A percentile compares a stretch with the other conserved stretches of the same genome.
These are phyloP conservation scores for Chymomyza caudatula DNA, from an alignment of 2,888 invertebrate species.

Conservation along the genomic window DNA sequence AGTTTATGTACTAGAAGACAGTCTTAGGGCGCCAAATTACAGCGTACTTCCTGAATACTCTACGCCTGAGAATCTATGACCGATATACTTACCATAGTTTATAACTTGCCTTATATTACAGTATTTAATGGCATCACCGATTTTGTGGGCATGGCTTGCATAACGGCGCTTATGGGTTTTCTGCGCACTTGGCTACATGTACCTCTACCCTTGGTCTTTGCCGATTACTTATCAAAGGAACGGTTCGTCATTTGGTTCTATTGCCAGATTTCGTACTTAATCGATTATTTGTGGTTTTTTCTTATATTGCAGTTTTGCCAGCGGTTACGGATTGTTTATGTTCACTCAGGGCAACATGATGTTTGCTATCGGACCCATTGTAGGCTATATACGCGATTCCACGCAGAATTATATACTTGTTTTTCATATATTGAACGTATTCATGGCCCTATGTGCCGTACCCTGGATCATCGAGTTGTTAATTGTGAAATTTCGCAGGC, in stretches of 20 bases:
- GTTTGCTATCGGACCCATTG: conserved; percentile 84
- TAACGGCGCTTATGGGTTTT: conserved; percentile 83
- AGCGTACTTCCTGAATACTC: too few relatives aligned
- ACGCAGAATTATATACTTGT: conserved; percentile 84
- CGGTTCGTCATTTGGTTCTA: conserved; percentile 63
- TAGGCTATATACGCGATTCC: conserved; percentile 82
- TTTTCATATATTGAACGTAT: conserved; percentile 83
- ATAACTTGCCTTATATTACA: too few relatives aligned
- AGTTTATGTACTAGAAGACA: conserved; percentile 63
- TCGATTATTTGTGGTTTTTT: not conserved
- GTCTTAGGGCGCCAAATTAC: too few relatives aligned
- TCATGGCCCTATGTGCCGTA: conserved; percentile 83
- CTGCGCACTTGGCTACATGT: conserved; percentile 86
- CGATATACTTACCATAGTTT: too few relatives aligned
- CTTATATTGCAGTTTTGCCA: conserved; percentile 80
- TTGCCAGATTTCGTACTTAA: too few relatives aligned
- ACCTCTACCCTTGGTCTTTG: conserved; percentile 84
- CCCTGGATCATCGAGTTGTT: conserved; percentile 83
- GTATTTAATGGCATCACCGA: conserved; percentile 80
- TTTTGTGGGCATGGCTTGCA: conserved; percentile 80
- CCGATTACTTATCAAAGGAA: conserved; percentile 83
- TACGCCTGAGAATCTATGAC: too few relatives aligned
- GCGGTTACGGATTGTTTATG: conserved; percentile 86
- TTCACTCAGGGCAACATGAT: conserved; percentile 84
- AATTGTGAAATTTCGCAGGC: conserved; percentile 65